Percentiles rank a stretch among this genome's conserved stretches.
These are phyloP conservation scores for Colistium nudipinnis DNA, from an alignment of 2,113 vertebrate species.

Conservation along the genomic window DNA sequence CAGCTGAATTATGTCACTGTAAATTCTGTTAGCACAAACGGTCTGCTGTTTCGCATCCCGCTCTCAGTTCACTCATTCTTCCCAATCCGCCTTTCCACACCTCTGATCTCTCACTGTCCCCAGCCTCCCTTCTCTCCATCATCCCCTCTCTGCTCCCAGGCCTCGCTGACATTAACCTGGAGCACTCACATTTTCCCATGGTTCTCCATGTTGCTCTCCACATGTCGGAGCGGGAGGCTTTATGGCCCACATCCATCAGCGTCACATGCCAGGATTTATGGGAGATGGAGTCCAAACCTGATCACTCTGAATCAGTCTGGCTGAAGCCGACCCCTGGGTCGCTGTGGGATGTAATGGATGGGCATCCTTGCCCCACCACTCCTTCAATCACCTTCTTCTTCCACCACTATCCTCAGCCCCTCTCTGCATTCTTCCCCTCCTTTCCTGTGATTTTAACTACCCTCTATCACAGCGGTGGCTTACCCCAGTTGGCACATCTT, in stretches of 20 bases:
- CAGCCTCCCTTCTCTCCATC: constrained; percentile 64
- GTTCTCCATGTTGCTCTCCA: constrained; percentile 76
- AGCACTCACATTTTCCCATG: constrained; percentile 75
- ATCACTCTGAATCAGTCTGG: constrained; percentile 75
- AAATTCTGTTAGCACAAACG: constrained; percentile 56
- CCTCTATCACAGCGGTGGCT: constrained; percentile 25
- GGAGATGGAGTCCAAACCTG: constrained; percentile 76
- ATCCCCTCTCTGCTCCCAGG: constrained; percentile 69
- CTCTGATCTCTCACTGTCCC: constrained; percentile 52
- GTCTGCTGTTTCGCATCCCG: constrained; percentile 41
- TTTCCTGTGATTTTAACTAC: constrained; percentile 13
- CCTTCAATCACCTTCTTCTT: constrained; percentile 16
- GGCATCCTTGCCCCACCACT: constrained; percentile 40
- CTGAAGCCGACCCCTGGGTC: constrained; percentile 75
- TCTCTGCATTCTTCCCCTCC: constrained; percentile 17
- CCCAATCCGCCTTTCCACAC: constrained; percentile 49
- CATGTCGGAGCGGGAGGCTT: constrained; percentile 71
- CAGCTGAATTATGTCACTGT: constrained; percentile 61
- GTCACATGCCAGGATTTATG: constrained; percentile 79
- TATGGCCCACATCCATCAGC: constrained; percentile 80
- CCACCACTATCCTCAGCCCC: constrained; percentile 19
- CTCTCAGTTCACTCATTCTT: constrained; percentile 46
- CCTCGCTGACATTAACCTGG: constrained; percentile 79
- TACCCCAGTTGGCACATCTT: constrained; percentile 30
- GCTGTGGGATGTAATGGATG: constrained; percentile 72